Evolutionary conservation across 2,888 invertebrate species (phyloP).

Genomic region (Lithophane leautieri): DNA sequence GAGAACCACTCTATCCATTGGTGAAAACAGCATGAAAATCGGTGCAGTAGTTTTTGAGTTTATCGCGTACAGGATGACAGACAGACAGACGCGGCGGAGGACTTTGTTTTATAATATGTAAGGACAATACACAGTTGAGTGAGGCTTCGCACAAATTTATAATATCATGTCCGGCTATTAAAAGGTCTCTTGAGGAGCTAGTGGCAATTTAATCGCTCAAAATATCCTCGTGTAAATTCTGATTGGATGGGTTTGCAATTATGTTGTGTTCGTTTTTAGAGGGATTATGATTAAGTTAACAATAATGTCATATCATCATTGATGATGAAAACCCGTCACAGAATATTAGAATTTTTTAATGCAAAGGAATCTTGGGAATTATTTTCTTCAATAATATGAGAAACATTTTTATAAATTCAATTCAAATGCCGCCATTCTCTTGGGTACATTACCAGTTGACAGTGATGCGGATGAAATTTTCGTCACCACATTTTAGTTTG

Average conservation of each 20-base stretch:
- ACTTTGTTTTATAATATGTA: no score
- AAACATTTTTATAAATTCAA: background rate
- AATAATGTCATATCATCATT: background rate
- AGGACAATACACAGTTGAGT: constrained; percentile 4
- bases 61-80: no score
- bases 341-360: background rate
- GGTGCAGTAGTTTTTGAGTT: no score
- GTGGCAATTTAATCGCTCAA: constrained; percentile 8
- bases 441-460: no score
- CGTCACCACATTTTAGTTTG: no score
- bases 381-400: background rate
- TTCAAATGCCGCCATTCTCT: no score
- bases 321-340: background rate
- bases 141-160: constrained; percentile 17
- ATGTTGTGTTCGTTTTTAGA: background rate
- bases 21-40: no score
- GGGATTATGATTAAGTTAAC: background rate
- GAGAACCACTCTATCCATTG: no score
- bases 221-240: background rate
- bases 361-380: background rate
- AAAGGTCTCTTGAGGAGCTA: constrained; percentile 17
- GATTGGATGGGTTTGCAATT: constrained; percentile 10
- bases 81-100: no score
- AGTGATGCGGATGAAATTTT: no score
- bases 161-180: constrained; percentile 32